Base-by-base conservation (phyloP, 2,797 vertebrate species). In the Macrochelys suwanniensis region DNA sequence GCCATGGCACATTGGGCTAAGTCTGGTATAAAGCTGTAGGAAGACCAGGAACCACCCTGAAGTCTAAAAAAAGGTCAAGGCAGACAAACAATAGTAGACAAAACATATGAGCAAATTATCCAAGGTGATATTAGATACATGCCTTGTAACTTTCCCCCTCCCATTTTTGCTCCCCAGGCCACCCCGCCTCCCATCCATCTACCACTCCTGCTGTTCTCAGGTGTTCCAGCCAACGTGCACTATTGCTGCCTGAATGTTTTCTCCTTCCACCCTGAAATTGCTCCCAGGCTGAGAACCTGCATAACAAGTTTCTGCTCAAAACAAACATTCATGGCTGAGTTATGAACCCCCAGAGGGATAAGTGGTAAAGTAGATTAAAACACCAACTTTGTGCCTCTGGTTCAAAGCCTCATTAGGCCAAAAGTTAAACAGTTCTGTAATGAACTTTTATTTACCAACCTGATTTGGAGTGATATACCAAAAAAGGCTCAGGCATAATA, bases 281-380 rank as follows among this genome's bases (percentile, higher is more conserved):
- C 88, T 65, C 80, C 51, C 92, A 78, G 59, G 90, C 26, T 49
- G 49, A 97, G 95, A 98, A 98, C 95, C 95, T 97, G 93, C 94
- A 94, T 53, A 91, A 71, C 95, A 94, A 93, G 95, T 97, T 98
- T 97, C 81, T 92, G 84, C 97, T 97, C 93, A 95, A 97, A 97
- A 96, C 95, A 98, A 97, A 90, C 89, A 93, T 95, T 97, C 88
- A 97, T 95, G 88, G 83, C 74, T 97, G 96, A 95, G 96, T 95
- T 97, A 97, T 96, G 96, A 97, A 97, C 86, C 80, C 96, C 93
- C 94, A 93, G 96, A 97, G 94, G 97, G 89, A 59, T 78, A 97
- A 96, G 96, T 82, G 88, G 93, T 85, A 51, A 95, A 89, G 90
- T 90, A 92, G 96, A 95, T 97, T 97, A 95, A 94, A 93, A 23